Evolutionary conservation across 2,113 vertebrate species (phyloP).

Genomic region (Eonycteris spelaea): DNA sequence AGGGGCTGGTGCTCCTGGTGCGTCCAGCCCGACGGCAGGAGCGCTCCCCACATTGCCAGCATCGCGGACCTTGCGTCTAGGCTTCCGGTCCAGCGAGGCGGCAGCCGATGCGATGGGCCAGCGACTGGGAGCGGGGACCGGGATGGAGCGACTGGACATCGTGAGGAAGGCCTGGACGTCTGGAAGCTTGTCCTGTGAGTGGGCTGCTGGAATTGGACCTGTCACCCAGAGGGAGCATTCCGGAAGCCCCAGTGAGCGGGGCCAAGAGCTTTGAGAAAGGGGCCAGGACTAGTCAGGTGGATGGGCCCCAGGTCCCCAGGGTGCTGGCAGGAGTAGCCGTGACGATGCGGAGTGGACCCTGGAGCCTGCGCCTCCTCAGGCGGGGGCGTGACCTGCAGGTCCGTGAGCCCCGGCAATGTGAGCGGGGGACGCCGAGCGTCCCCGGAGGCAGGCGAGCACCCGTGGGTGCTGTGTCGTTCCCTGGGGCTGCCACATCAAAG

Average conservation of each 20-base stretch:
- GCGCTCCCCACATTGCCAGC: neutral
- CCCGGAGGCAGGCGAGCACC: too few species aligned
- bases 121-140: neutral
- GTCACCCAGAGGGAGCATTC: neutral
- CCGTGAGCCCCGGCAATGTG: too few species aligned
- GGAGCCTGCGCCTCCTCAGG: neutral
- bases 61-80: fast-evolving
- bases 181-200: fast-evolving
- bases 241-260: neutral
- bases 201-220: neutral
- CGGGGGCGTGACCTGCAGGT: fast-evolving
- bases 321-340: neutral
- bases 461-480: fast-evolving
- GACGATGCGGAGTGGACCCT: fast-evolving
- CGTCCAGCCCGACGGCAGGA: fast-evolving
- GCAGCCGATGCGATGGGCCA: neutral
- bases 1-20: neutral
- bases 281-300: fast-evolving
- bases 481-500: neutral
- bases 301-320: neutral
- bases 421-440: too few species aligned
- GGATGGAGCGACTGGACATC: fast-evolving
- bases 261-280: neutral
- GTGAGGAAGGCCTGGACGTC: fast-evolving
- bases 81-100: neutral